Evolutionary conservation across 2,113 vertebrate species (phyloP), one percentile per base, ranked within the genome.

Genomic region (Mirza zaza): DNA sequence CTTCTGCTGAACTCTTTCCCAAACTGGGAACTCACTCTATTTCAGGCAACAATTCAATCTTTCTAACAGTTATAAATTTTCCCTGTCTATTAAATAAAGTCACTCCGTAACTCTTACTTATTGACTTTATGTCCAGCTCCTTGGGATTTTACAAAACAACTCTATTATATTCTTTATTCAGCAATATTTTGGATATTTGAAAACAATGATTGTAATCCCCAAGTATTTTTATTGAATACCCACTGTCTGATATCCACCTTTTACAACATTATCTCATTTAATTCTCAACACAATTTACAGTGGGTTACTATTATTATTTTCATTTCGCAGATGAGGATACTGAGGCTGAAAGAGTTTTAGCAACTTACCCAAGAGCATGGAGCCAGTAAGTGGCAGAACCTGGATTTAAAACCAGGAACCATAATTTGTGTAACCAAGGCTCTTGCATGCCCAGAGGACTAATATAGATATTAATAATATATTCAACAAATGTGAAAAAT

Each of bases 41-140:
- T 77, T 65, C 20, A 79, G 34, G 42, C 25, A 29, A 68, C 20
- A 71, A 18, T 87, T 83, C 39, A 27, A 42, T 81, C 8, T 90
- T 93, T 68, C 34, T 90, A 52, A 89, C 29, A 76, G 75, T 76
- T 75, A 76, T 34, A 76, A 63, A 25, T 61, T 90, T 93, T 90
- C 61, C 36, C 9, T 45, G 20, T 50, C 17, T 73, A 70, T 36
- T 14, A 71, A 48, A 29, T 85, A 42, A 42, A n/a, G 21, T 83
- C 45, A 77, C 76, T 63, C 15, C 14, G 25, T 71, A 70, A 82
- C 2, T 71, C 32, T 94, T 75, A 52, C 45, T 48, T 5, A 32
- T 32, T 75, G 75, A 83, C 82, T 95, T 95, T 75, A 45, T 90
- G 5, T 70, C 48, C 20, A 57, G 14, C 2, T 9, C 4, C 32